Evolutionary conservation across 2,113 vertebrate genomes (phyloP), one percentile per base, ranked within the genome.

Genomic region (Salvelinus alpinus): DNA sequence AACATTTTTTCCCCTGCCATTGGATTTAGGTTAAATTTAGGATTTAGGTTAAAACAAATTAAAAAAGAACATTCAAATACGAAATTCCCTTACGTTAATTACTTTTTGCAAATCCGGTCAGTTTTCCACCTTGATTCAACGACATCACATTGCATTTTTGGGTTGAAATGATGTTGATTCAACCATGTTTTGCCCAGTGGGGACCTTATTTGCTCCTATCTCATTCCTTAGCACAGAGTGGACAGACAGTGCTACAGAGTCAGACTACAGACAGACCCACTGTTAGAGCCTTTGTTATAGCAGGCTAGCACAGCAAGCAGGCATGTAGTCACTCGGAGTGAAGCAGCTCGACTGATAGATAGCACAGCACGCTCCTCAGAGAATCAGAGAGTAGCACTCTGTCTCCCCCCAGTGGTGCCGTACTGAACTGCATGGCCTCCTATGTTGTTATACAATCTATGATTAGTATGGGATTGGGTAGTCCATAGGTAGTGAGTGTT

Each of bases 351-450:
- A 76, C 71, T 70, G 66, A 76, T 74, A 2, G 4, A 68, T 6
- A 69, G 74, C 12, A 20, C 18, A 65, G 71, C 29, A 0, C 24
- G 69, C 76, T 82, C 86, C 82, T 85, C 70, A 64, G 83, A 88
- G 85, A 87, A 65, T 66, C 59, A 0, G 86, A 82, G 77, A 72
- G 71, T 68, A 84, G 89, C 84, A 65, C 91, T 91, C 79, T 92
- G 91, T 92, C 91, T 84, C 91, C 91, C 86, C 85, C 90, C 84
- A 82, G 91, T 90, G 91, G 90, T 59, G 72, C 54, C 27, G 74
- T 24, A 1, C 22, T 73, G 73, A 67, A 78, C 20, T 16, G 18
- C 59, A 62, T 0, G 18, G 5, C 54, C 3, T 57, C 54, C 38
- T 11, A 44, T 57, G 14, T 57, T 57, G 14, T 57, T 44, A 44